Evolutionary conservation across 2,113 vertebrate species (phyloP), one percentile per base, ranked within the genome.

Genomic region (Varanus komodoensis): DNA sequence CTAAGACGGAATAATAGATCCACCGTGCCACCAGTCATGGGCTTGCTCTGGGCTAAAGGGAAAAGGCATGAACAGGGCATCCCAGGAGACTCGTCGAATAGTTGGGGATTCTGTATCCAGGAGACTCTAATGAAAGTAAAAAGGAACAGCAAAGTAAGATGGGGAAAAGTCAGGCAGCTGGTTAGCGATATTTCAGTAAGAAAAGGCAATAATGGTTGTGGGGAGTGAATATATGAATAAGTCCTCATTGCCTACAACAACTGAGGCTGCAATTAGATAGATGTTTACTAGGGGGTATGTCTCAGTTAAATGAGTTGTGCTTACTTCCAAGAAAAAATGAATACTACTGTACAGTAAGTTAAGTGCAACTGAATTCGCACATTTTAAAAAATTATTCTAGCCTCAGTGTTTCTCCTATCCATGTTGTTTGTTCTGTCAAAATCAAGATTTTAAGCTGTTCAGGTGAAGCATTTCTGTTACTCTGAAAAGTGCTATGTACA

Each of bases 101-200:
- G 79, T 52, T 89, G 61, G 34, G 54, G 15, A 84, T 64, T 32
- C 61, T 57, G 34, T 84, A 8, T 50, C 57, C 71, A 0, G 15
- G 52, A 91, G 93, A 88, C 85, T 14, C 61, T 1, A 93, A 73
- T 1, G 74, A 74, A 89, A 78, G 25, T 74, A 83, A 64, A 48
- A 48, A 15, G 38, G 52, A 25, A 6, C 23, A 87, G 75, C 73
- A 87, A 32, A 34, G 25, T 34, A 74, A 69, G 48, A 84, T 1
- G n/a, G 32, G 68, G 83, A 1, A 25, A 92, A 84, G 29, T 80
- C 11, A 2, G 64, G 27, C 83, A 85, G 84, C 50, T 71, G 52
- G 15, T 12, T 12, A 54, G 67, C 29, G 27, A 68, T 84, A 25
- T 32, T 79, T 87, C 75, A 67, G 67, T 85, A 69, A 57, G 25